These are phyloP conservation scores for Cryptoprocta ferox DNA, from an alignment of 2,797 vertebrate species.

Conservation along the genomic window DNA sequence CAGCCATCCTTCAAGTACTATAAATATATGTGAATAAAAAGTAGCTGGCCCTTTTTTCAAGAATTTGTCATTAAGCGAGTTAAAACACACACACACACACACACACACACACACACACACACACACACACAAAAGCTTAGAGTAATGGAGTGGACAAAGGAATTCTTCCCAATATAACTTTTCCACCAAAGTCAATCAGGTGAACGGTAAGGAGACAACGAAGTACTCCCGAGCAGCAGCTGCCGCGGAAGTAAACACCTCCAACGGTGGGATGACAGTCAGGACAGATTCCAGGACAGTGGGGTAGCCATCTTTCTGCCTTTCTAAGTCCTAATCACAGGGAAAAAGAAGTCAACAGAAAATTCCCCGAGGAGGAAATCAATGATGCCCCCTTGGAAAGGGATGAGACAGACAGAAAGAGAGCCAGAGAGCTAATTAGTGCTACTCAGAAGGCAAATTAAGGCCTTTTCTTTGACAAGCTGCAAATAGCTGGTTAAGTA, in stretches of 20 bases:
- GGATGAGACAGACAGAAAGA: slow-evolving; percentile 62
- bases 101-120: too few species aligned
- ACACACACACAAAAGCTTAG: neutral
- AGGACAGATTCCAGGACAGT: neutral
- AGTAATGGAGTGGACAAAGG: neutral
- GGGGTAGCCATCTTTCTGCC: neutral
- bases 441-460: slow-evolving; percentile 78
- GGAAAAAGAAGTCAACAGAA: slow-evolving; percentile 53
- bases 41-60: neutral
- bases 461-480: slow-evolving; percentile 76
- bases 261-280: rapidly evolving
- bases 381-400: slow-evolving; percentile 59
- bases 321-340: neutral
- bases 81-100: neutral
- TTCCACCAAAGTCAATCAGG: neutral
- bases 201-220: neutral
- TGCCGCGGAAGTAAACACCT: neutral
- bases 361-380: slow-evolving; percentile 68
- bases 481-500: slow-evolving; percentile 72
- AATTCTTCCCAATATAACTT: slow-evolving; percentile 23
- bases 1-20: neutral
- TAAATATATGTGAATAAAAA: neutral
- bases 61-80: neutral
- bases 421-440: slow-evolving; percentile 72
- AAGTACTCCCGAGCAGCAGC: neutral